A percentile compares a stretch with the other conserved stretches of the same genome.
These are phyloP conservation scores for Kryptolebias ocellatus DNA, from an alignment of 2,797 vertebrate genomes.

Conservation along the genomic window DNA sequence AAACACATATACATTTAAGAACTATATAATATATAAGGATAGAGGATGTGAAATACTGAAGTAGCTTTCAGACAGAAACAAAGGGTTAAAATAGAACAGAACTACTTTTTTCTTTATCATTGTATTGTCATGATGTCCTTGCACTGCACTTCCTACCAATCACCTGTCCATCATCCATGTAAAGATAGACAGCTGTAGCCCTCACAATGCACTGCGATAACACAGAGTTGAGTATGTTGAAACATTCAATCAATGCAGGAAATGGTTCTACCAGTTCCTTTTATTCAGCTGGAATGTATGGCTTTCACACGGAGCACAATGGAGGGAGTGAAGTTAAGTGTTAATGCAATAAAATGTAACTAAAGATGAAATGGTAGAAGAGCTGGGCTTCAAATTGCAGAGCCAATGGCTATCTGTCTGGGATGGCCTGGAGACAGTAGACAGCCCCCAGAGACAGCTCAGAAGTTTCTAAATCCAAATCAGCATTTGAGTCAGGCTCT, in stretches of 20 bases:
- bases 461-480: neutral
- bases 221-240: constrained; percentile 28
- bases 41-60: neutral
- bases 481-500: neutral
- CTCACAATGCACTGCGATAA: constrained; percentile 27
- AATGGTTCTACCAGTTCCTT: constrained; percentile 52
- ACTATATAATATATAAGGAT: too few species aligned
- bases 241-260: constrained; percentile 63
- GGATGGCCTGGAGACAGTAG: neutral
- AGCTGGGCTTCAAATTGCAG: constrained; percentile 44
- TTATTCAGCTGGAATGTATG: constrained; percentile 37
- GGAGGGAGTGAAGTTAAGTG: constrained; percentile 27
- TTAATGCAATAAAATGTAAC: constrained; percentile 50
- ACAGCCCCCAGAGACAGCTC: constrained; percentile 12
- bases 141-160: constrained; percentile 31
- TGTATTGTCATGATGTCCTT: constrained; percentile 11
- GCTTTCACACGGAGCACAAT: constrained; percentile 38
- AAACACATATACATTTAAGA: too few species aligned
- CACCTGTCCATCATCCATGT: constrained; percentile 18
- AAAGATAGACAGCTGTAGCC: constrained; percentile 26
- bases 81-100: neutral
- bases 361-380: constrained; percentile 20
- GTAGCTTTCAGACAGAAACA: neutral
- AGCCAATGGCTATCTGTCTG: constrained; percentile 26
- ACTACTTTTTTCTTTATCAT: neutral